Evolutionary conservation across 1,140 invertebrate genomes (phyloP).

Genomic region (Coenobita brevimanus): DNA sequence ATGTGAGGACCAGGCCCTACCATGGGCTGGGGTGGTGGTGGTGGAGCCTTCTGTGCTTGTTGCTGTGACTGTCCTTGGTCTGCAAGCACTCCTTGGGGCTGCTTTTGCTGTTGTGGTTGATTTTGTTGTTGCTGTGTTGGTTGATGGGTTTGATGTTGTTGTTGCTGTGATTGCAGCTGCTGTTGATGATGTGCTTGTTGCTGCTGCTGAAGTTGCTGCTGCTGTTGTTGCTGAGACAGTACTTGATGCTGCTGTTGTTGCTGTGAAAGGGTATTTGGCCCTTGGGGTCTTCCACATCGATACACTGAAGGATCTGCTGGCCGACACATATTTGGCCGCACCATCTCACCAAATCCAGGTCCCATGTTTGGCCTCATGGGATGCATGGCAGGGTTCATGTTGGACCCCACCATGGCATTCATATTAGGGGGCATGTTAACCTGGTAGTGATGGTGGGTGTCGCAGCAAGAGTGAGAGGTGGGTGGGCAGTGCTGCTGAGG

Average conservation of each 20-base stretch:
- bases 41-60: slow-evolving; percentile 2
- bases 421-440: slow-evolving; percentile 54
- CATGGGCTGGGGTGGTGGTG: slow-evolving; percentile 28
- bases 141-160: background rate
- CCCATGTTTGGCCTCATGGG: slow-evolving; percentile 40
- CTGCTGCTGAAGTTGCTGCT: background rate
- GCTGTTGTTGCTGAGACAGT: background rate
- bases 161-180: background rate
- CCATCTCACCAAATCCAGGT: slow-evolving; percentile 54
- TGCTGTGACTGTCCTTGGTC: slow-evolving; percentile 25
- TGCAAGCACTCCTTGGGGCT: slow-evolving; percentile 5
- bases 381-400: slow-evolving; percentile 39
- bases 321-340: slow-evolving; percentile 49
- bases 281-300: slow-evolving; percentile 46
- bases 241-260: slow-evolving; percentile 19
- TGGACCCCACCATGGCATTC: slow-evolving; percentile 39
- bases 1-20: slow-evolving; percentile 41
- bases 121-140: slow-evolving; percentile 1
- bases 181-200: background rate
- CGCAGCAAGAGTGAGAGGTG: slow-evolving; percentile 40
- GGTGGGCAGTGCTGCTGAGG: slow-evolving; percentile 50
- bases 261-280: slow-evolving; percentile 32
- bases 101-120: background rate
- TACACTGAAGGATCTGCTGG: slow-evolving; percentile 52
- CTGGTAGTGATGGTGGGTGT: slow-evolving; percentile 40